Percentiles rank a stretch among this genome's conserved stretches.
phyloP scores from a whole-genome alignment of 2,113 vertebrate genomes.

The Cyanoderma ruficeps region DNA sequence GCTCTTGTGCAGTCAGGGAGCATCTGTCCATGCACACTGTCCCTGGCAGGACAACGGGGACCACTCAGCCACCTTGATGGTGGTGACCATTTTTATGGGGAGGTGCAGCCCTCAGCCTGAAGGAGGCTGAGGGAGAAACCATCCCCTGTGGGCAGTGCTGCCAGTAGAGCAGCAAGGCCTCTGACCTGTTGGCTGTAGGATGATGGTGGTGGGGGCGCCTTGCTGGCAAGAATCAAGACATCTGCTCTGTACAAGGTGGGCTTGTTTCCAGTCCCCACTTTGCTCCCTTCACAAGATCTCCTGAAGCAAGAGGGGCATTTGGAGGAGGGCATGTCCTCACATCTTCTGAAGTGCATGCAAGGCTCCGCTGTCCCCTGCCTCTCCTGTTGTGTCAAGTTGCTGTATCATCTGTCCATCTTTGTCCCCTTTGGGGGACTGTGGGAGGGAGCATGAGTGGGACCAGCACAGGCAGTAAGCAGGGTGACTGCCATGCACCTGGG shows the following conservation, averaged over 20 bases:
- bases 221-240: neutral
- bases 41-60: neutral
- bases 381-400: neutral
- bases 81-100: neutral
- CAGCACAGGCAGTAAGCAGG: neutral
- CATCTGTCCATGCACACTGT: neutral
- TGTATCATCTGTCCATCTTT: accelerated
- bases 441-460: neutral
- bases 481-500: neutral
- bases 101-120: neutral
- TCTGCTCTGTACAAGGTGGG: neutral
- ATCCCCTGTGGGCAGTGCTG: neutral
- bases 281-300: neutral
- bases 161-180: neutral
- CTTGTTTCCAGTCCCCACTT: neutral
- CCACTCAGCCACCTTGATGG: neutral
- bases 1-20: neutral
- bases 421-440: neutral
- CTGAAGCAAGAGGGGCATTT: neutral
- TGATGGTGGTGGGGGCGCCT: neutral
- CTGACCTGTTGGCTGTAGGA: neutral
- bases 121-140: accelerated
- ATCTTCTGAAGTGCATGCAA: neutral
- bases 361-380: neutral
- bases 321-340: neutral